Conservation (phyloP, 2,113 vertebrate genomes). For the Melanocharis versteri region DNA sequence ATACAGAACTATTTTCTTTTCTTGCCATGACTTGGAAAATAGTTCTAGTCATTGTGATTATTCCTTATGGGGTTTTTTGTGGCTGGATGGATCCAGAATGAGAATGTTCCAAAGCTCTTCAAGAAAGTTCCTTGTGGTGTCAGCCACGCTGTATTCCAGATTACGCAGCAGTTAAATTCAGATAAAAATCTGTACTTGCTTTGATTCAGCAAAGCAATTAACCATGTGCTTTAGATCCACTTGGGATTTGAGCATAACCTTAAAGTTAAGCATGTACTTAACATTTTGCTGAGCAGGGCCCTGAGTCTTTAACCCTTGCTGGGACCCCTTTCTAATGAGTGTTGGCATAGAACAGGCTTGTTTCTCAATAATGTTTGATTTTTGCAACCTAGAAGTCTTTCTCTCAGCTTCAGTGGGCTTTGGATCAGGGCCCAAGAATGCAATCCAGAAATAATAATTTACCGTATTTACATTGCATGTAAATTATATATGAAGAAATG, state of each 20-base stretch:
- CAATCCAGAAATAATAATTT: constrained; percentile 65
- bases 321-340: constrained; percentile 27
- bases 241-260: constrained; percentile 58
- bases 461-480: constrained; percentile 43
- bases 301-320: constrained; percentile 58
- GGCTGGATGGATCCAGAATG: background rate
- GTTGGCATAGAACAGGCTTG: background rate
- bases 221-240: constrained; percentile 50
- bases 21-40: background rate
- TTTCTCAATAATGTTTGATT: constrained; percentile 35
- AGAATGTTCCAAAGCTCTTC: background rate
- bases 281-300: constrained; percentile 49
- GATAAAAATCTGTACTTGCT: constrained; percentile 53
- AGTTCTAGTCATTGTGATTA: background rate
- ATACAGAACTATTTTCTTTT: background rate
- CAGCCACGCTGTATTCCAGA: background rate
- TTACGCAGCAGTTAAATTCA: constrained; percentile 26
- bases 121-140: background rate
- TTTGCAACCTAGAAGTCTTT: constrained; percentile 35
- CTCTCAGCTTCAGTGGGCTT: constrained; percentile 42
- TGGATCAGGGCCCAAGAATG: constrained; percentile 57
- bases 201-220: constrained; percentile 60
- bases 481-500: constrained; percentile 67
- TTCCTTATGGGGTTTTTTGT: background rate
- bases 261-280: constrained; percentile 62